phyloP scores from a whole-genome alignment of 2,888 invertebrate genomes.

The Melanargia galathea region DNA sequence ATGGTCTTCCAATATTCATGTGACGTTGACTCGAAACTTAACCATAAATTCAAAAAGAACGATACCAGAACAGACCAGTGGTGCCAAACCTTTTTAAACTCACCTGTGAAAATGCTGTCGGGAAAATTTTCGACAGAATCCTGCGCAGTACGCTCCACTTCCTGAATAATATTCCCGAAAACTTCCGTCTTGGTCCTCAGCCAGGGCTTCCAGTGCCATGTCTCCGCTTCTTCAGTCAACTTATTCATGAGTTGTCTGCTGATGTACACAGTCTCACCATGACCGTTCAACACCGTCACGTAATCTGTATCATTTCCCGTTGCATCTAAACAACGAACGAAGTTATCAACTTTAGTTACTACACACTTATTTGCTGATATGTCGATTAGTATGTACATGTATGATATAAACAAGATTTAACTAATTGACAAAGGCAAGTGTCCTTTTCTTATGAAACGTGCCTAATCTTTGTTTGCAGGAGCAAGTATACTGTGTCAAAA shows the following conservation, averaged over 20 bases:
- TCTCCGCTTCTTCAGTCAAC: constrained; percentile 55
- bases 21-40: no score
- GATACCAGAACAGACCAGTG: no score
- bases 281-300: constrained; percentile 47
- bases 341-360: constrained; percentile 15
- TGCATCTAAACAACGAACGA: constrained; percentile 50
- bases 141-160: constrained; percentile 48
- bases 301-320: constrained; percentile 45
- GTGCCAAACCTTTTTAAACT: constrained; percentile 31
- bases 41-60: no score
- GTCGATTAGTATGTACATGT: constrained; percentile 16
- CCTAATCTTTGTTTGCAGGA: neutral
- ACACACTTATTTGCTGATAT: constrained; percentile 9
- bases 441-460: neutral
- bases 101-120: constrained; percentile 67
- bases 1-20: no score
- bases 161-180: constrained; percentile 53
- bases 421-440: neutral
- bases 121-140: constrained; percentile 84
- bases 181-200: constrained; percentile 61
- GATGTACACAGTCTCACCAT: constrained; percentile 62
- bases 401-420: neutral
- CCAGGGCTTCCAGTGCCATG: constrained; percentile 77
- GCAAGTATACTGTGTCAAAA: neutral
- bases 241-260: constrained; percentile 57